Evolutionary conservation across 2,113 vertebrate species (phyloP), one percentile per base, ranked within the genome.

Genomic region (Cochlearius cochlearius): DNA sequence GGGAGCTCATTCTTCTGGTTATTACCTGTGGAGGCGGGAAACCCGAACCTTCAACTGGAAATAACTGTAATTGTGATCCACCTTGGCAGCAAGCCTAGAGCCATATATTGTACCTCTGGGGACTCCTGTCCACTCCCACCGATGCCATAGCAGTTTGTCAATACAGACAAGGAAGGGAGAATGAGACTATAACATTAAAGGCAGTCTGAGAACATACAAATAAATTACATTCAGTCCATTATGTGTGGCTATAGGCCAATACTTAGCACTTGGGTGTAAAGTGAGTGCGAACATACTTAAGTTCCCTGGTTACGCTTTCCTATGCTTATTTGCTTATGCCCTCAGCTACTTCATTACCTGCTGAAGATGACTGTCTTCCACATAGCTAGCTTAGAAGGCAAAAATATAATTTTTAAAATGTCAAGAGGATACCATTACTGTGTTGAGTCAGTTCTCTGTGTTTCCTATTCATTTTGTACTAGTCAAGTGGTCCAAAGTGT

Each of bases 111-210:
- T 80, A 53, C 73, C 62, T 79, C 66, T 53, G 75, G 9, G 56
- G 66, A 60, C 66, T 93, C 71, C 81, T 45, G 36, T 77, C 81
- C 90, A 67, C 92, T 88, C 86, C 81, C 85, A 93, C 69, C 85
- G 77, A 93, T 91, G 84, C 73, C 92, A 72, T 5, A 90, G 78
- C 1, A 9, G 77, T 94, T 93, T 96, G 74, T 92, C 88, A 90
- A 36, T 71, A 80, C 59, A 95, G 86, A 86, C 72, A 88, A 58
- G 55, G 82, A 90, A 88, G 91, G 72, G 91, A 94, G 86, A 86
- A 81, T 17, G 21, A 88, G 63, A 58, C 79, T 84, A 74, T 85
- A 94, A 95, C 89, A 86, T 80, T 66, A 72, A 79, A 90, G 59
- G 34, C 52, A 62, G 74, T 58, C 55, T 80, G 76, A 84, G 55